phyloP scores from a whole-genome alignment of 2,888 invertebrate species.

The Xestia ashworthii region DNA sequence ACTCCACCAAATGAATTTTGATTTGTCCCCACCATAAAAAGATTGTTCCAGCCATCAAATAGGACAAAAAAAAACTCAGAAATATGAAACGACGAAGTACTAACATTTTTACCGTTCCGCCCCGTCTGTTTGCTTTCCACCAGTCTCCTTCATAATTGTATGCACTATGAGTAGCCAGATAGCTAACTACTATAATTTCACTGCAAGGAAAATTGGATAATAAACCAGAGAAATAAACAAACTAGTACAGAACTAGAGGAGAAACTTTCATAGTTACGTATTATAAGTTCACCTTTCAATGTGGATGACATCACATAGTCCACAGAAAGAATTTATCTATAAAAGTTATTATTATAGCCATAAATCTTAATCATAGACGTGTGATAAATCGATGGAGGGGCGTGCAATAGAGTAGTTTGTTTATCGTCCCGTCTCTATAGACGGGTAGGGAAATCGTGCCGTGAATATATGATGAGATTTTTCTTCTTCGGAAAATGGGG shows the following conservation, averaged over 20 bases:
- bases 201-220: constrained; percentile 1
- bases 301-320: constrained; percentile 57
- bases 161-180: constrained; percentile 13
- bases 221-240: constrained; percentile 10
- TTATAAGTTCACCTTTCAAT: constrained; percentile 47
- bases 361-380: constrained; percentile 70
- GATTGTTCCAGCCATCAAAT: background rate
- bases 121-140: background rate
- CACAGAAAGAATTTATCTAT: constrained; percentile 58
- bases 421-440: constrained; percentile 64
- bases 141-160: constrained; percentile 9
- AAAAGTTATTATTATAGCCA: constrained; percentile 65
- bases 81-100: constrained; percentile 9
- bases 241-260: background rate
- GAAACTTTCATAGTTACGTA: constrained; percentile 26
- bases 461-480: constrained; percentile 66
- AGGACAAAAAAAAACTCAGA: constrained; percentile 26
- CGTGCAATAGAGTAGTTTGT: constrained; percentile 68
- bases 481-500: constrained; percentile 60
- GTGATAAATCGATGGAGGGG: constrained; percentile 70
- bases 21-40: background rate
- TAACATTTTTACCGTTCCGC: background rate
- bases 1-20: background rate
- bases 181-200: background rate
- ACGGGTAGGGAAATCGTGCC: constrained; percentile 59